These are phyloP conservation scores for Coelinius sp. DNA, from an alignment of 2,888 invertebrate species.

Conservation along the genomic window DNA sequence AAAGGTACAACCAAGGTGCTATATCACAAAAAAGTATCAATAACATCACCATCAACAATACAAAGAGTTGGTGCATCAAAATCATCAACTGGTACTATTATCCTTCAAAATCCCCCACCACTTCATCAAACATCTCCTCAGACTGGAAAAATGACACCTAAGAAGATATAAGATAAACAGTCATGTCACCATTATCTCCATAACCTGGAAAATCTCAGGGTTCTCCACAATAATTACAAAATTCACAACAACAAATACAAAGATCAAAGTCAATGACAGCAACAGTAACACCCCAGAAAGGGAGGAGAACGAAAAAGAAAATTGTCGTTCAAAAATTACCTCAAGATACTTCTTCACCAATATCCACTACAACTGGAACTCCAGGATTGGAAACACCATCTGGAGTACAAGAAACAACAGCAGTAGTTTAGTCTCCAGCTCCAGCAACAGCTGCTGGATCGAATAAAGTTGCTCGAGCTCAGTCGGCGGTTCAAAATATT, in stretches of 20 bases:
- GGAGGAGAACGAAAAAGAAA: slow-evolving; percentile 59
- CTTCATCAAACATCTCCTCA: background rate
- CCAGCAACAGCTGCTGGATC: slow-evolving; percentile 36
- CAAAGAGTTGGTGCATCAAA: slow-evolving; percentile 63
- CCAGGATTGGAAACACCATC: too few species aligned
- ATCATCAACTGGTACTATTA: slow-evolving; percentile 65
- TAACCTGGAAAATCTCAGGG: background rate
- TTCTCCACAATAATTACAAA: too few species aligned
- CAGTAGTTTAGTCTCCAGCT: too few species aligned
- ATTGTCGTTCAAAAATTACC: slow-evolving; percentile 48
- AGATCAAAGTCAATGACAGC: slow-evolving; percentile 47
- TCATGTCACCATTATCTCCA: background rate
- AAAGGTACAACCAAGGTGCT: slow-evolving; percentile 58
- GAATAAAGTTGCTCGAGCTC: slow-evolving; percentile 8
- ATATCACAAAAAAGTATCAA: slow-evolving; percentile 64
- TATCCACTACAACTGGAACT: slow-evolving; percentile 19
- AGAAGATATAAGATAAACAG: slow-evolving; percentile 48
- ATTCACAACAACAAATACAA: too few species aligned
- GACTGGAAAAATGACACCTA: slow-evolving; percentile 30
- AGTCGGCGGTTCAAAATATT: slow-evolving; percentile 24
- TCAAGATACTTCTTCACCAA: slow-evolving; percentile 10
- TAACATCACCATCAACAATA: slow-evolving; percentile 65
- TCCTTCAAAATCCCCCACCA: slow-evolving; percentile 52
- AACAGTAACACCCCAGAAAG: slow-evolving; percentile 31
- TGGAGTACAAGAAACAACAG: slow-evolving; percentile 34